phyloP scores from a whole-genome alignment of 2,113 vertebrate genomes.

The Antennarius striatus region DNA sequence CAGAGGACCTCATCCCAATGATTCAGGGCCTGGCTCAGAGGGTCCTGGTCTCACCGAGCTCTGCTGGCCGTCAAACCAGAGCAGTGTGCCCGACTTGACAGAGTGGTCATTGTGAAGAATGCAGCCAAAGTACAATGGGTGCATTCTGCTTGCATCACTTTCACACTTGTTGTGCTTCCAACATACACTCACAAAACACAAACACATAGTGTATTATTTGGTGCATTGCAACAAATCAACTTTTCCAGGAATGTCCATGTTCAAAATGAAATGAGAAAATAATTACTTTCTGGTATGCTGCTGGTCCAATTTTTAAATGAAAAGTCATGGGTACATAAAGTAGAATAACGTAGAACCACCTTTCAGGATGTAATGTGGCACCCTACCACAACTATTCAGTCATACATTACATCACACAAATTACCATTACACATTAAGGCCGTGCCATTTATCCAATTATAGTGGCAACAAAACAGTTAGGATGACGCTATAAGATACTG shows the following conservation, averaged over 20 bases:
- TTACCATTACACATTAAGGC: too few relatives aligned
- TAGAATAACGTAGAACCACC: not conserved
- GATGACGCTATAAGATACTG: too few relatives aligned
- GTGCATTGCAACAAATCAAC: too few relatives aligned
- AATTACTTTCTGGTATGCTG: not conserved
- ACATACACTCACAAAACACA: too few relatives aligned
- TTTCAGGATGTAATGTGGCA: not conserved
- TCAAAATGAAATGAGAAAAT: not conserved
- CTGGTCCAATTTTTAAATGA: too few relatives aligned
- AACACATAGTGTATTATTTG: too few relatives aligned
- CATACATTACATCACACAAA: too few relatives aligned
- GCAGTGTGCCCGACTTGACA: slow-evolving; percentile 40
- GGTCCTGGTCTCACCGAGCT: slow-evolving; percentile 35
- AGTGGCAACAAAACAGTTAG: too few relatives aligned
- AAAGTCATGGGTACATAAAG: not conserved
- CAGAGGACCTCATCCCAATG: slow-evolving; percentile 46
- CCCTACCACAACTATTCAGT: not conserved
- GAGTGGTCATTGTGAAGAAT: slow-evolving; percentile 49
- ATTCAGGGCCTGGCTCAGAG: slow-evolving; percentile 63
- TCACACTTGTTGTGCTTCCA: slow-evolving; percentile 16
- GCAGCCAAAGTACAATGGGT: slow-evolving; percentile 46
- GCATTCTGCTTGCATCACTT: slow-evolving; percentile 39
- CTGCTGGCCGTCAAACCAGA: slow-evolving; percentile 54
- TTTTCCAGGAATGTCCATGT: not conserved
- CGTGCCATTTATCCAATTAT: too few relatives aligned